A percentile compares a stretch with the other conserved stretches of the same genome.
phyloP scores from a whole-genome alignment of 1,140 invertebrate species.

The Gonatopus flavifemur region DNA sequence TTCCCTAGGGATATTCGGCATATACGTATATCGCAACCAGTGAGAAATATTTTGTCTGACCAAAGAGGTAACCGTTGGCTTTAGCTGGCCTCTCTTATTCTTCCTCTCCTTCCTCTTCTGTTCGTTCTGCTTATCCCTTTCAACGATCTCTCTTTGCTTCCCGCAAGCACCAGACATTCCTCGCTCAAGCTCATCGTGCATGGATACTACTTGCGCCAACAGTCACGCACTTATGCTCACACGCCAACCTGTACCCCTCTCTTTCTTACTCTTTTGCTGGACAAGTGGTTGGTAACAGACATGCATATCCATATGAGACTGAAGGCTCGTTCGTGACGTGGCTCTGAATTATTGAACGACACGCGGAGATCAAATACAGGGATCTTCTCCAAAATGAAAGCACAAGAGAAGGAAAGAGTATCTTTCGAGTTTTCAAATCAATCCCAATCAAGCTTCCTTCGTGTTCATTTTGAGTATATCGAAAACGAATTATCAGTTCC shows the following conservation, averaged over 20 bases:
- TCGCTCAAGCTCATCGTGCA: slow-evolving; percentile 5
- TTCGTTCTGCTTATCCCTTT: slow-evolving; percentile 8
- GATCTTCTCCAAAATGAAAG: too few species aligned
- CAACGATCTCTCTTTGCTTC: slow-evolving; percentile 7
- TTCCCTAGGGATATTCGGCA: slow-evolving; percentile 24
- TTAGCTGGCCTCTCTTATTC: slow-evolving; percentile 23
- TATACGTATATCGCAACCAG: slow-evolving; percentile 28
- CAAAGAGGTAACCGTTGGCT: slow-evolving; percentile 32
- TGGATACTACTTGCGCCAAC: too few species aligned
- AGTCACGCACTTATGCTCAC: slow-evolving; percentile 34
- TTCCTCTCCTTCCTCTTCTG: slow-evolving; percentile 13
- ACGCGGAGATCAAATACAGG: slow-evolving; percentile 27
- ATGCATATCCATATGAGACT: too few species aligned
- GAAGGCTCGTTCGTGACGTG: slow-evolving; percentile 30
- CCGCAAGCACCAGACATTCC: slow-evolving; percentile 2
- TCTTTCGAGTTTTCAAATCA: too few species aligned
- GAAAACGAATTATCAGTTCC: too few species aligned
- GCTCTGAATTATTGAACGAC: slow-evolving; percentile 40
- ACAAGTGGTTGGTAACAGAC: too few species aligned
- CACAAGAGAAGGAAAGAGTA: too few species aligned
- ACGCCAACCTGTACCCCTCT: too few species aligned
- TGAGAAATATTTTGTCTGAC: slow-evolving; percentile 45
- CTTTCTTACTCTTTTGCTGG: too few species aligned
- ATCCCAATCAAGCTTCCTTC: too few species aligned
- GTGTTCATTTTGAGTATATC: slow-evolving; percentile 36